Conservation (phyloP, 2,888 invertebrate genomes). For the Megaustenia siamemsis region DNA sequence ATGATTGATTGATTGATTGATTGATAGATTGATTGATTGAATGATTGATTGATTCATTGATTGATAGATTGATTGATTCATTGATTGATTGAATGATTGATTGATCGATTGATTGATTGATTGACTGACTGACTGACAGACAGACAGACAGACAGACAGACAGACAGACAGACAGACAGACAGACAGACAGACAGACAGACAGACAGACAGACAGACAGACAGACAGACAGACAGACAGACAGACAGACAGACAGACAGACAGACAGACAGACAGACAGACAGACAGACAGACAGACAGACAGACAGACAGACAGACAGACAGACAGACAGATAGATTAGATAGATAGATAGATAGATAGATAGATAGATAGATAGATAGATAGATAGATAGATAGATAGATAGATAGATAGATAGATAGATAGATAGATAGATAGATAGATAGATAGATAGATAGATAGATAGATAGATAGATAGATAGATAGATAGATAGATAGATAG, state of each 20-base stretch:
- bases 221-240: not conserved
- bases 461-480: too few relatives aligned
- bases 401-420: too few relatives aligned
- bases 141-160: not conserved
- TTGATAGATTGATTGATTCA: not conserved
- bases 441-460: too few relatives aligned
- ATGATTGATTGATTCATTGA: not conserved
- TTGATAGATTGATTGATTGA: not conserved
- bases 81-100: not conserved
- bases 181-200: not conserved
- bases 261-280: conserved; percentile 12
- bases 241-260: not conserved
- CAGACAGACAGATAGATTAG: conserved; percentile 8
- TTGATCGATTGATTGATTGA: too few relatives aligned
- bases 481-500: too few relatives aligned
- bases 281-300: conserved; percentile 22
- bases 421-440: too few relatives aligned
- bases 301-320: conserved; percentile 36
- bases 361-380: too few relatives aligned
- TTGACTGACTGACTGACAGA: not conserved
- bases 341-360: too few relatives aligned
- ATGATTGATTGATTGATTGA: not conserved
- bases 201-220: not conserved
- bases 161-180: not conserved
- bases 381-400: too few relatives aligned